A percentile compares a stretch with the other conserved stretches of the same genome.
Evolutionary conservation across 2,888 invertebrate species (phyloP).

Genomic region (Phytoseiulus persimilis): DNA sequence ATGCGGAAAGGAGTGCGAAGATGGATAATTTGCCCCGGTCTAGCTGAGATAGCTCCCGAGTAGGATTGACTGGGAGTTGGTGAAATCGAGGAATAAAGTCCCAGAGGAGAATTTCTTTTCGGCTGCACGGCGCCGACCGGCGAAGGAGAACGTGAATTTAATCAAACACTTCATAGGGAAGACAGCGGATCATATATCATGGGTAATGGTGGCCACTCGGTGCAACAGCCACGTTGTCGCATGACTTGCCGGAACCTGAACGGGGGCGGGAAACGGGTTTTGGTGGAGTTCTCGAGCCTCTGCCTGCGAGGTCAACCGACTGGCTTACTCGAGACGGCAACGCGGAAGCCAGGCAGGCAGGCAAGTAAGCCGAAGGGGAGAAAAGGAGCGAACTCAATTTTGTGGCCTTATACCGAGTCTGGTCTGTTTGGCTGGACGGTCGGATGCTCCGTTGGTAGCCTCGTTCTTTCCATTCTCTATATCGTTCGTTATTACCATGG

Average conservation of each 20-base stretch:
- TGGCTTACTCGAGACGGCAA: not conserved
- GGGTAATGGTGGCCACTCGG: not conserved
- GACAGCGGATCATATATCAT: not conserved
- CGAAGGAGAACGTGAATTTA: not conserved
- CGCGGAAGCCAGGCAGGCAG: not conserved
- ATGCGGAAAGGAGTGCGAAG: too few species aligned
- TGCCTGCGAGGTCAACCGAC: not conserved
- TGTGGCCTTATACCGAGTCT: not conserved
- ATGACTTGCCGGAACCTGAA: not conserved
- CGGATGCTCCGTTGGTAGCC: not conserved
- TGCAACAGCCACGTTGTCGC: not conserved
- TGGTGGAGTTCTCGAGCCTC: not conserved
- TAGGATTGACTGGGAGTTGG: too few species aligned
- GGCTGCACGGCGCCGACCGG: not conserved
- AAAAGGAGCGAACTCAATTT: not conserved
- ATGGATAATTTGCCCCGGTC: too few species aligned
- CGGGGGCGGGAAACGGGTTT: not conserved
- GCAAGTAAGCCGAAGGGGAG: not conserved
- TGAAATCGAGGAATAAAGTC: too few species aligned
- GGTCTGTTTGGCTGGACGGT: not conserved
- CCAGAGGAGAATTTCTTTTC: not conserved
- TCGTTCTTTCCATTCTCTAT: not conserved
- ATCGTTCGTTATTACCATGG: conserved; percentile 5
- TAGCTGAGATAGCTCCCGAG: too few species aligned
- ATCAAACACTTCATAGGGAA: not conserved